Evolutionary conservation across 2,797 vertebrate species (phyloP), one percentile per base, ranked within the genome.

Genomic region (Pantherophis alleghaniensis): DNA sequence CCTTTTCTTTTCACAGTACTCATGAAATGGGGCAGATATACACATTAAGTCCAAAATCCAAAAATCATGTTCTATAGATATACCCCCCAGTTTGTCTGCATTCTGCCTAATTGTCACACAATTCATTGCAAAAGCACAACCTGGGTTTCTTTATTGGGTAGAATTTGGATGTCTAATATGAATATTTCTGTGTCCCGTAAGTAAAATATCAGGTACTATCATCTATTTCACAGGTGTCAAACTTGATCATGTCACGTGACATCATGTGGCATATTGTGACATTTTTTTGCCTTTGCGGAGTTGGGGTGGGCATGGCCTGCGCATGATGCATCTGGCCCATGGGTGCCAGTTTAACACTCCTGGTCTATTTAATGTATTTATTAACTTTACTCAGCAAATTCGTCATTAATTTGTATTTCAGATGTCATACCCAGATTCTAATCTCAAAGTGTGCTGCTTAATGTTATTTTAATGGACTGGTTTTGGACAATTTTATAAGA

Each of bases 331-430:
- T 61, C 24, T 61, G 60, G 60, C 26, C 61, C 4, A 1, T 28
- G 10, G 26, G 26, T 0, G 0, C 24, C 24, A 63, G 10, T 63
- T 63, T 63, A 4, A 63, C 3, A 61, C 24, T 3, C 10, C 10
- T 26, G 24, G 60, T 26, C 24, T 61, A 61, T 63, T 69, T 69
- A 18, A 20, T 86, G 14, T 86, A 53, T 53, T 26, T 13, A 53
- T 24, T 56, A 20, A 24, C 14, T 14, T 61, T 60, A 86, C 22
- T 86, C 16, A 83, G 66, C 51, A 63, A 91, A 88, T 53, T 83
- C 90, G 20, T 42, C 87, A 61, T 88, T 79, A 79, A 90, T 94
- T 86, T 63, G 12, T 37, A 91, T 90, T 26, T 88, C 53, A 61
- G 32, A 92, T 37, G 57, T 59, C 61, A 53, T 63, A 42, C 10